Conservation (phyloP, 2,797 vertebrate genomes). For the Chelon labrosus region DNA sequence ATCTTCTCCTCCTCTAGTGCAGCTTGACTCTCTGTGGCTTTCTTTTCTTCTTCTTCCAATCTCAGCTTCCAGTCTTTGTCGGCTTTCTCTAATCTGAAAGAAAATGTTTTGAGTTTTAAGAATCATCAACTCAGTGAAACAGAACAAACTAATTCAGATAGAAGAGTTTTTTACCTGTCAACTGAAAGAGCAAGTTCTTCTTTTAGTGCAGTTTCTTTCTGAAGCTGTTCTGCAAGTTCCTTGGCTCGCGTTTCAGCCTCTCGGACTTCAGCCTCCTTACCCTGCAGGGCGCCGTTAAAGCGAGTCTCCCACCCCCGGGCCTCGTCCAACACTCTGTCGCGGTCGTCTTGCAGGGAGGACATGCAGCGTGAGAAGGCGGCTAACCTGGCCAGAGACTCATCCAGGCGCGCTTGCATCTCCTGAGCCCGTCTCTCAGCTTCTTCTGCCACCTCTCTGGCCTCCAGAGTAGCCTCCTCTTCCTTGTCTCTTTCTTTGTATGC, state of each 20-base stretch:
- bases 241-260: constrained; percentile 86
- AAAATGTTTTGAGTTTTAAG: background rate
- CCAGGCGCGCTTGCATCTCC: constrained; percentile 87
- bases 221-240: constrained; percentile 87
- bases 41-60: constrained; percentile 80
- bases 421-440: constrained; percentile 85
- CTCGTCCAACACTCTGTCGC: constrained; percentile 94
- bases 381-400: constrained; percentile 91
- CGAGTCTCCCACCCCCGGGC: constrained; percentile 93
- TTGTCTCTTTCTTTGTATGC: constrained; percentile 84
- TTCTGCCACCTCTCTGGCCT: constrained; percentile 82
- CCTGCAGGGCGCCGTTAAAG: constrained; percentile 90
- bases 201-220: constrained; percentile 80
- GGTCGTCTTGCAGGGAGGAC: constrained; percentile 97
- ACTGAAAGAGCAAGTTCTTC: constrained; percentile 86
- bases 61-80: constrained; percentile 83
- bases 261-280: constrained; percentile 91
- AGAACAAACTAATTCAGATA: background rate
- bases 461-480: constrained; percentile 82
- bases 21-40: constrained; percentile 77
- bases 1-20: constrained; percentile 83
- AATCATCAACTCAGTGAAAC: background rate
- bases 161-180: constrained; percentile 73
- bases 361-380: constrained; percentile 96
- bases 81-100: constrained; percentile 86